Evolutionary conservation across 1,140 invertebrate species (phyloP).

Genomic region (Copidosoma floridanum): DNA sequence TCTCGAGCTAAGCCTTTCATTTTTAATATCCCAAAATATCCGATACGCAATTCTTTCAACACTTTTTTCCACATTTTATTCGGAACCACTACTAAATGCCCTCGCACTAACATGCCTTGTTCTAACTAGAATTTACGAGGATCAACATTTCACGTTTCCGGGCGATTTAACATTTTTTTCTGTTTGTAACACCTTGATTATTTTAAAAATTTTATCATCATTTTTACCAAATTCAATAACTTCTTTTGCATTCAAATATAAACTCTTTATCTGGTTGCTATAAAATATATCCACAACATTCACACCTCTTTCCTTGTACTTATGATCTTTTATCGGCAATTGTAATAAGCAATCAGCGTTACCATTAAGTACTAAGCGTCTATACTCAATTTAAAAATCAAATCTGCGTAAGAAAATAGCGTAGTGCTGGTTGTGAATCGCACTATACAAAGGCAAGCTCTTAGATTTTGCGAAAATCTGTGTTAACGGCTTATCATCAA

Average conservation of each 20-base stretch:
- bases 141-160: neutral
- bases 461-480: slow-evolving; percentile 38
- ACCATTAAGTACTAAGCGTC: slow-evolving; percentile 6
- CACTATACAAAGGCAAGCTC: slow-evolving; percentile 35
- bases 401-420: slow-evolving; percentile 35
- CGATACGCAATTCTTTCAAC: slow-evolving; percentile 40
- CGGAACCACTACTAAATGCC: neutral
- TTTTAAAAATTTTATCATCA: neutral
- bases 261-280: neutral
- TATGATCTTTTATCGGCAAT: neutral
- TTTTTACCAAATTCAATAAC: neutral
- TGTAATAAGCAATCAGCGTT: neutral
- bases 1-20: slow-evolving; percentile 51
- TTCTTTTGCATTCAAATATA: neutral
- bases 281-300: neutral
- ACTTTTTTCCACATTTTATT: neutral
- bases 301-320: no score
- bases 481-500: slow-evolving; percentile 41
- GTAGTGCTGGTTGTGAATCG: slow-evolving; percentile 33
- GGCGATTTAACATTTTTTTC: neutral
- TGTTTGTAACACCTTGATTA: neutral
- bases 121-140: neutral
- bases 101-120: neutral
- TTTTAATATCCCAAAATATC: slow-evolving; percentile 47
- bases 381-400: slow-evolving; percentile 28